Evolutionary conservation across 2,113 vertebrate genomes (phyloP).

Genomic region (Jacana jacana): DNA sequence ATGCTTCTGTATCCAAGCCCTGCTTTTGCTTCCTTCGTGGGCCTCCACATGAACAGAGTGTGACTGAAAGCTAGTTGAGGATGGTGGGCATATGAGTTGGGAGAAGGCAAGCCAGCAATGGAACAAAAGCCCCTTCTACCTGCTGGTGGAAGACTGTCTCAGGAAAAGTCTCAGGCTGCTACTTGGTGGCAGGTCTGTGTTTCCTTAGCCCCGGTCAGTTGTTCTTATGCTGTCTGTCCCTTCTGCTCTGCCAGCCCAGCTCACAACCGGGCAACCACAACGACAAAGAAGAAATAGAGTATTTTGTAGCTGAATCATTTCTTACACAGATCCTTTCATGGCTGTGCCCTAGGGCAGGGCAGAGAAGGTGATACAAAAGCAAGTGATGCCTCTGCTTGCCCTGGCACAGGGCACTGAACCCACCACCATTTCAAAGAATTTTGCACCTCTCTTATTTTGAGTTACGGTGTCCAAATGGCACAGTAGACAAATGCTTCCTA

Average conservation of each 20-base stretch:
- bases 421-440: not conserved
- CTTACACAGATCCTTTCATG: not conserved
- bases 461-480: not conserved
- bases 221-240: not conserved
- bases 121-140: not conserved
- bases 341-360: not conserved
- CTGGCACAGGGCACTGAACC: not conserved
- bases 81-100: not conserved
- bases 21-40: not conserved
- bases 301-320: not conserved
- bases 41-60: not conserved
- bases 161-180: not conserved
- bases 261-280: not conserved
- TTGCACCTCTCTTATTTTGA: not conserved
- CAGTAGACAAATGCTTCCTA: not conserved
- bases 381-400: not conserved
- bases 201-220: not conserved
- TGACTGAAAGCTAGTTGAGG: not conserved
- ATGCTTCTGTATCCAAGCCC: not conserved
- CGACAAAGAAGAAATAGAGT: not conserved
- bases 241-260: not conserved
- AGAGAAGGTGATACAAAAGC: not conserved
- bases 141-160: not conserved
- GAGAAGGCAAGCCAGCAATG: not conserved
- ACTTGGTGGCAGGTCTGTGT: not conserved